A percentile compares a stretch with the other conserved stretches of the same genome.
These are phyloP conservation scores for Lerista edwardsae DNA, from an alignment of 2,797 vertebrate genomes.

Conservation along the genomic window DNA sequence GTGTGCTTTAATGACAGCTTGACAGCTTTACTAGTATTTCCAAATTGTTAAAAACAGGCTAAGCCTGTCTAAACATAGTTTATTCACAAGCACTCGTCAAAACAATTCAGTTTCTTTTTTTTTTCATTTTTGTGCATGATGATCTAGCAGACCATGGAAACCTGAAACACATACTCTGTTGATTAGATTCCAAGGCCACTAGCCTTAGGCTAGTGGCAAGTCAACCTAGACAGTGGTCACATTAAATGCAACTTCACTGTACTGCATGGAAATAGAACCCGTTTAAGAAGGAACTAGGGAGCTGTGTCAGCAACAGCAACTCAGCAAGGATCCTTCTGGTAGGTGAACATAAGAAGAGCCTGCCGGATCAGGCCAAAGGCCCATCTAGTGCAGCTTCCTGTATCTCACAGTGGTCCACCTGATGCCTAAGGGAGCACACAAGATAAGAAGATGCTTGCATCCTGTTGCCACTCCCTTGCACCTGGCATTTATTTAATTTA, in stretches of 20 bases:
- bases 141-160: conserved; percentile 62
- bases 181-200: conserved; percentile 54
- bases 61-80: conserved; percentile 63
- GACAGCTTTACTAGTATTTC: conserved; percentile 55
- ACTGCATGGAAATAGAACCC: conserved; percentile 45
- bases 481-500: no score
- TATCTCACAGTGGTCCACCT: no score
- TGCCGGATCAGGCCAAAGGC: no score
- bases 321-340: background rate
- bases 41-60: conserved; percentile 65
- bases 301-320: conserved; percentile 55
- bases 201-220: conserved; percentile 60
- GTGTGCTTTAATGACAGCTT: conserved; percentile 58
- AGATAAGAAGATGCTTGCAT: no score
- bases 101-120: conserved; percentile 68
- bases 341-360: no score
- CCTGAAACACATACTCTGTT: conserved; percentile 56
- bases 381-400: no score
- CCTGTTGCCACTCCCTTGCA: no score
- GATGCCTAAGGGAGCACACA: no score
- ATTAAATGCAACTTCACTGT: conserved; percentile 56
- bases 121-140: conserved; percentile 13
- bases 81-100: conserved; percentile 64
- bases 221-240: conserved; percentile 33
- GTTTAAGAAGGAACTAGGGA: conserved; percentile 43